phyloP scores from a whole-genome alignment of 1,140 invertebrate species.

The Pseudomyrmex gracilis region DNA sequence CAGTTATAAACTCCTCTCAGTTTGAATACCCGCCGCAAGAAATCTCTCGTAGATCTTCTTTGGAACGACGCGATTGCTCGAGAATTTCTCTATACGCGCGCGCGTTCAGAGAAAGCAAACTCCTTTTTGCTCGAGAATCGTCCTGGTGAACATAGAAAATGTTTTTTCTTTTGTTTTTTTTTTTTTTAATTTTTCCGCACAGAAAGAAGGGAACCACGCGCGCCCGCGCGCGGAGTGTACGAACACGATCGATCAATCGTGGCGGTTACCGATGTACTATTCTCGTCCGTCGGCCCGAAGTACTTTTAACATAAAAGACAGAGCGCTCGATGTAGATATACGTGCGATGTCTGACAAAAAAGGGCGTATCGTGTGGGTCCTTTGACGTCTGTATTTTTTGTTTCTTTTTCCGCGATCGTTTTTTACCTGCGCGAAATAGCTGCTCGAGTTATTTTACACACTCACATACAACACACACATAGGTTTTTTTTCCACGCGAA shows the following conservation, averaged over 20 bases:
- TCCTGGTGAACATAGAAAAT: background rate
- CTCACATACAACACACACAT: no score
- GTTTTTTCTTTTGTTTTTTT: slow-evolving; percentile 36
- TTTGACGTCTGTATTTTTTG: slow-evolving; percentile 52
- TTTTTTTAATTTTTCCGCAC: slow-evolving; percentile 19
- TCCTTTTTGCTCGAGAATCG: background rate
- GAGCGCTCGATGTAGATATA: background rate
- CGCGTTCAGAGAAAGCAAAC: background rate
- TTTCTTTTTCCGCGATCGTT: slow-evolving; percentile 12
- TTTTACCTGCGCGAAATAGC: slow-evolving; percentile 16
- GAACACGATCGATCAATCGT: slow-evolving; percentile 31
- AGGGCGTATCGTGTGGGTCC: slow-evolving; percentile 11
- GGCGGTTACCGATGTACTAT: slow-evolving; percentile 42
- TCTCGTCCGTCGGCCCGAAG: slow-evolving; percentile 34
- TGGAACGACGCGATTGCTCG: background rate
- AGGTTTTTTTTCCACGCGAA: slow-evolving; percentile 16
- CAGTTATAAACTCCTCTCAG: slow-evolving; percentile 60
- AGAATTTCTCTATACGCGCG: slow-evolving; percentile 29
- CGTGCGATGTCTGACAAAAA: slow-evolving; percentile 34
- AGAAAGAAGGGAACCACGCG: background rate
- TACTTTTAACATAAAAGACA: slow-evolving; percentile 50
- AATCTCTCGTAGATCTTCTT: slow-evolving; percentile 27
- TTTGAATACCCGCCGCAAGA: slow-evolving; percentile 35
- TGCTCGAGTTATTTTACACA: background rate
- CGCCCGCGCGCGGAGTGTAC: background rate